Conservation (phyloP, 2,888 invertebrate species). For the Phyllotreta striolata region DNA sequence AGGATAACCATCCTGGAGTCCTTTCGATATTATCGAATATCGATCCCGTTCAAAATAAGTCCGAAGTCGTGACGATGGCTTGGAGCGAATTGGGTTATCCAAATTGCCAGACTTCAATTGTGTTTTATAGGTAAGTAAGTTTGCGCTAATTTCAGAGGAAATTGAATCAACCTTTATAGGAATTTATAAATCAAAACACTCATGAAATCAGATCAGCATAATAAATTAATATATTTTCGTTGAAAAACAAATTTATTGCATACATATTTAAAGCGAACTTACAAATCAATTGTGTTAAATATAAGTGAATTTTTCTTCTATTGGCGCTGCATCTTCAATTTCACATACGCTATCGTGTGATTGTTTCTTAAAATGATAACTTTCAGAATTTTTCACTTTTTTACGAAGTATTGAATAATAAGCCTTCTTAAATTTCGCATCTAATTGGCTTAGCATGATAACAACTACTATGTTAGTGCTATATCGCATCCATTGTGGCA, state of each 20-base stretch:
- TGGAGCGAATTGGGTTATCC: slow-evolving; percentile 72
- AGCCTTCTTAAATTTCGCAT: not conserved
- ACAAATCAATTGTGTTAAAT: slow-evolving; percentile 3
- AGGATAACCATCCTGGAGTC: slow-evolving; percentile 71
- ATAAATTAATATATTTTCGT: not conserved
- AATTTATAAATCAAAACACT: not conserved
- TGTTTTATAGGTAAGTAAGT: slow-evolving; percentile 64
- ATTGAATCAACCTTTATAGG: too few relatives aligned
- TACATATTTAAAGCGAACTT: not conserved
- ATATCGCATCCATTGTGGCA: slow-evolving; percentile 6
- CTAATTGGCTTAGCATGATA: slow-evolving; percentile 1
- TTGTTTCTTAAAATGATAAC: not conserved
- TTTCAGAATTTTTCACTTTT: not conserved
- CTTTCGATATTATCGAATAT: slow-evolving; percentile 65
- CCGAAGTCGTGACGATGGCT: slow-evolving; percentile 68
- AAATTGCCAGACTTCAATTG: slow-evolving; percentile 62
- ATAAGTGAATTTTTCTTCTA: slow-evolving; percentile 1
- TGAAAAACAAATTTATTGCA: not conserved
- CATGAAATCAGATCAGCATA: not conserved
- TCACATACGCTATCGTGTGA: not conserved
- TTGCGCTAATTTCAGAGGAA: not conserved
- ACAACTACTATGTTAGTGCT: slow-evolving; percentile 10
- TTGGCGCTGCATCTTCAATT: not conserved
- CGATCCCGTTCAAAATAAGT: slow-evolving; percentile 64
- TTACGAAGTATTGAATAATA: slow-evolving; percentile 3